A percentile compares a stretch with the other conserved stretches of the same genome.
Conservation (phyloP, 1,140 invertebrate genomes). For the Agrilus planipennis region DNA sequence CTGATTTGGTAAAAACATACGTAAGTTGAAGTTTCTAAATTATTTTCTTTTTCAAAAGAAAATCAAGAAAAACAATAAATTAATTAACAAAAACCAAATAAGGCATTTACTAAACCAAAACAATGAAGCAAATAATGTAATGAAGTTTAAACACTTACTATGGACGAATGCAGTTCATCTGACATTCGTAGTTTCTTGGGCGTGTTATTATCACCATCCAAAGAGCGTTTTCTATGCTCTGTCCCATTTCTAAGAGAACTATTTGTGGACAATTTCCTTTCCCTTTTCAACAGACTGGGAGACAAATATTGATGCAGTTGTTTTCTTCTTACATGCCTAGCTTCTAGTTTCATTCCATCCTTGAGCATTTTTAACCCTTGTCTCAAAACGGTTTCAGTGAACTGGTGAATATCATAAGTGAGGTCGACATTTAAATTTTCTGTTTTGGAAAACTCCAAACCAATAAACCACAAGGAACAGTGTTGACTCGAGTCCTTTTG, state of each 20-base stretch:
- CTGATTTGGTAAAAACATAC: too few species aligned
- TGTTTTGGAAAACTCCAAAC: conserved; percentile 78
- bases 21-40: too few species aligned
- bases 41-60: too few species aligned
- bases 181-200: conserved; percentile 26
- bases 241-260: conserved; percentile 10
- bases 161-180: conserved; percentile 20
- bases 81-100: background rate
- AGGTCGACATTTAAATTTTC: conserved; percentile 85
- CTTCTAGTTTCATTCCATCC: conserved; percentile 85
- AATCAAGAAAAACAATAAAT: too few species aligned
- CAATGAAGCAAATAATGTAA: background rate
- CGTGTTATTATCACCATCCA: conserved; percentile 22
- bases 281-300: conserved; percentile 51
- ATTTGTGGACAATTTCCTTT: conserved; percentile 49
- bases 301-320: conserved; percentile 65
- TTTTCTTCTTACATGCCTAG: conserved; percentile 58
- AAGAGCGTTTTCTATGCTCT: conserved; percentile 15
- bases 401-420: conserved; percentile 81
- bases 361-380: conserved; percentile 63
- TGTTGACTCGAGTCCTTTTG: conserved; percentile 24
- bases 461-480: conserved; percentile 94
- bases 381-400: conserved; percentile 64
- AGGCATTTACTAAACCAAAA: background rate
- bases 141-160: conserved; percentile 14